A percentile compares a stretch with the other conserved stretches of the same genome.
phyloP scores from a whole-genome alignment of 2,113 vertebrate species.

The Micronisus gabar region DNA sequence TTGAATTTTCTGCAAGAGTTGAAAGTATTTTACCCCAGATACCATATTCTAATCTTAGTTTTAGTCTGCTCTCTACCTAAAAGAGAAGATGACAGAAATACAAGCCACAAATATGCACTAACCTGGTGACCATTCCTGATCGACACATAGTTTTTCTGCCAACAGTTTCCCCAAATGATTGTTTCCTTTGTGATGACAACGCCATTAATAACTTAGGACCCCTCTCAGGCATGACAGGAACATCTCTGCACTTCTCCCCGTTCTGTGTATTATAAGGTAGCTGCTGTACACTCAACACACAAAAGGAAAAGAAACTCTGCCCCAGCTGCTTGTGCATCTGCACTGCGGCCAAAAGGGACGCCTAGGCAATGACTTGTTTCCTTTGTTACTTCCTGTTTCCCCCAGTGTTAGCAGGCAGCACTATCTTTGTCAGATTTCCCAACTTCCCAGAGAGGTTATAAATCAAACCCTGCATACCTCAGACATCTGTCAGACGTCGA shows the following conservation, averaged over 20 bases:
- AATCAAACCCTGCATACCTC: neutral
- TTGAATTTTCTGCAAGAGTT: neutral
- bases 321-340: neutral
- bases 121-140: slow-evolving; percentile 9
- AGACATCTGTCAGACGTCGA: neutral
- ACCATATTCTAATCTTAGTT: neutral
- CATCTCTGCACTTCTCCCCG: neutral
- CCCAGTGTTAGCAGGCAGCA: neutral
- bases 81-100: neutral
- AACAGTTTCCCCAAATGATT: neutral
- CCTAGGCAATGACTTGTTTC: slow-evolving; percentile 59
- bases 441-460: neutral
- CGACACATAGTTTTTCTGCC: slow-evolving; percentile 57
- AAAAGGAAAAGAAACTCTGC: neutral
- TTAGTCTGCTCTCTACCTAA: neutral
- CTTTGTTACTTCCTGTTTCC: slow-evolving; percentile 64
- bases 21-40: neutral
- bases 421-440: slow-evolving; percentile 41
- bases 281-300: neutral
- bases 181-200: slow-evolving; percentile 26
- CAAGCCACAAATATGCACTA: neutral
- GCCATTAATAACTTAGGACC: slow-evolving; percentile 32
- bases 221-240: slow-evolving; percentile 12
- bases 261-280: neutral
- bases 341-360: neutral